Evolutionary conservation across 2,888 invertebrate genomes (phyloP).

Genomic region (Autographa gamma): DNA sequence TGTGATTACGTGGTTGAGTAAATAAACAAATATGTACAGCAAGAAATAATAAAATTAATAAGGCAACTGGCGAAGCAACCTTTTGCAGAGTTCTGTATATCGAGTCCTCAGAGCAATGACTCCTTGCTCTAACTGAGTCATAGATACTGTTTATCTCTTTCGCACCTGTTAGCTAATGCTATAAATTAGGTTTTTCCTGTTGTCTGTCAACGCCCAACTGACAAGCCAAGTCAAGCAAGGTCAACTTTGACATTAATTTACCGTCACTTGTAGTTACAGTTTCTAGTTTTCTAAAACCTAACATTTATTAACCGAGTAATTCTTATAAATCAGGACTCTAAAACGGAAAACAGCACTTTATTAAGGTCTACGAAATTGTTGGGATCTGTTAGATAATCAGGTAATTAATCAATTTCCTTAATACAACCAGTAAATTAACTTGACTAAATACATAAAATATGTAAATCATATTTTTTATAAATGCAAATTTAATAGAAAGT

Average conservation of each 20-base stretch:
- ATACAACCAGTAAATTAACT: slow-evolving; percentile 11
- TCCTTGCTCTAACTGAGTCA: not conserved
- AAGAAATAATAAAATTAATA: no score
- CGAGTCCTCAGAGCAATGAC: no score
- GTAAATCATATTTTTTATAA: slow-evolving; percentile 42
- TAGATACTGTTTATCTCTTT: slow-evolving; percentile 21
- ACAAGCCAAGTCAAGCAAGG: slow-evolving; percentile 39
- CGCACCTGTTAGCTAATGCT: slow-evolving; percentile 14
- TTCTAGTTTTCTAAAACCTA: not conserved
- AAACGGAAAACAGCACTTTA: not conserved
- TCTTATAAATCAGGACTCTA: no score
- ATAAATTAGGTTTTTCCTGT: slow-evolving; percentile 5
- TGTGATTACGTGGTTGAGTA: no score
- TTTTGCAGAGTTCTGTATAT: no score
- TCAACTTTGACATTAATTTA: slow-evolving; percentile 39
- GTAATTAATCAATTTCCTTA: slow-evolving; percentile 29
- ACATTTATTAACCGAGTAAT: not conserved
- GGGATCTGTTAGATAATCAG: slow-evolving; percentile 18
- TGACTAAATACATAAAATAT: slow-evolving; percentile 24
- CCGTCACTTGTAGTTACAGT: not conserved
- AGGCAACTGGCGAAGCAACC: no score
- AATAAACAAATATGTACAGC: no score
- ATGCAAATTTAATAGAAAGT: slow-evolving; percentile 71
- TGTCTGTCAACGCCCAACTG: slow-evolving; percentile 20
- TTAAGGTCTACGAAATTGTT: slow-evolving; percentile 6